A percentile compares a stretch with the other conserved stretches of the same genome.
Evolutionary conservation across 2,888 invertebrate species (phyloP).

Genomic region (Leptopterna dolabrata): DNA sequence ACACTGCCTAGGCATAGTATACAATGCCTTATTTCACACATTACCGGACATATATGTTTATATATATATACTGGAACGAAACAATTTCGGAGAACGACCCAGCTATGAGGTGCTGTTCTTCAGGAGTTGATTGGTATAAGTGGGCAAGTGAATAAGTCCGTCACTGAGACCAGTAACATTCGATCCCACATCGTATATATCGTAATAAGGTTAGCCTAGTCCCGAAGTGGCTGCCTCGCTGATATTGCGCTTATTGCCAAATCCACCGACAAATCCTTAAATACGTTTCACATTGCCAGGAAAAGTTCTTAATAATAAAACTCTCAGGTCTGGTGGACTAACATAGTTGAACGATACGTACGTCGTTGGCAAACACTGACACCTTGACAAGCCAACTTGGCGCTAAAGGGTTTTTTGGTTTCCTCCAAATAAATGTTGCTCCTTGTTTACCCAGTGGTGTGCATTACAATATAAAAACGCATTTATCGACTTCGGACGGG

Average conservation of each 20-base stretch:
- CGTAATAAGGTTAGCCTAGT: background rate
- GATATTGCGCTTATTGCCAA: background rate
- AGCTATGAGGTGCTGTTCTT: no score
- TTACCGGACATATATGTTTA: no score
- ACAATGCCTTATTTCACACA: no score
- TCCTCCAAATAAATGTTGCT: background rate
- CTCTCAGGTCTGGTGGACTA: background rate
- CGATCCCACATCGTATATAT: background rate
- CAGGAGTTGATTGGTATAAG: no score
- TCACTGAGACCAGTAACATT: no score
- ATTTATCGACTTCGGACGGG: no score
- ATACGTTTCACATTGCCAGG: slow-evolving; percentile 10
- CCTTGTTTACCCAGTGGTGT: background rate
- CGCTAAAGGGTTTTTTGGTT: background rate
- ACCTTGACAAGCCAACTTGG: slow-evolving; percentile 2
- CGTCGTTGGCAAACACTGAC: slow-evolving; percentile 9
- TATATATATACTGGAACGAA: no score
- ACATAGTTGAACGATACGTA: slow-evolving; percentile 11
- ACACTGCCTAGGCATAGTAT: no score
- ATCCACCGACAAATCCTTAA: background rate
- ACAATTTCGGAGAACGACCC: no score
- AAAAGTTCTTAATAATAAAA: slow-evolving; percentile 34
- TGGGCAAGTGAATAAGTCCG: no score
- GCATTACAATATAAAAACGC: no score
- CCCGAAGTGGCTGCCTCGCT: background rate